These are phyloP conservation scores for Crambe crambe DNA, from an alignment of 37 sponge, comb jelly and placozoan genomes.

Conservation along the genomic window DNA sequence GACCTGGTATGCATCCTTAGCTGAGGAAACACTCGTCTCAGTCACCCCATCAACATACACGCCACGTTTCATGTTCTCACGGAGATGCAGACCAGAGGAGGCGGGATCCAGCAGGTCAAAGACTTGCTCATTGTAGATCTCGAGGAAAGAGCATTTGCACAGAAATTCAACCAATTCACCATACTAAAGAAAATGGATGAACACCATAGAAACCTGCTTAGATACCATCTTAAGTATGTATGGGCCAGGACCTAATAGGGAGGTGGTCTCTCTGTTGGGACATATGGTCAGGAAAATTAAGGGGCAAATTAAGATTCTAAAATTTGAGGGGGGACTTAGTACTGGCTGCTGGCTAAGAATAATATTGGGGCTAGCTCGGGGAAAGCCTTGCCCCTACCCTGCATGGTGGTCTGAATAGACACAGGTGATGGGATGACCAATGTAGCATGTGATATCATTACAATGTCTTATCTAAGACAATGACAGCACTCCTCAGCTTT, in stretches of 20 bases:
- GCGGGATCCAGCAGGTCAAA: slow-evolving; percentile 79
- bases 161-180: slow-evolving; percentile 88
- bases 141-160: slow-evolving; percentile 86
- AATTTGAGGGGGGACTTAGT: background rate
- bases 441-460: too few species aligned
- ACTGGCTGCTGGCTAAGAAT: too few species aligned
- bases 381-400: too few species aligned
- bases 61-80: slow-evolving; percentile 85
- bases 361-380: too few species aligned
- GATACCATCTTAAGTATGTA: background rate
- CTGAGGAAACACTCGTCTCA: slow-evolving; percentile 67
- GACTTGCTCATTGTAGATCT: slow-evolving; percentile 92
- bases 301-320: background rate
- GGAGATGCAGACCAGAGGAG: slow-evolving; percentile 64
- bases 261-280: background rate
- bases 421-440: too few species aligned
- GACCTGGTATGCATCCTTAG: slow-evolving; percentile 79
- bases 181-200: slow-evolving; percentile 34
- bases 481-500: too few species aligned
- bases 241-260: too few species aligned
- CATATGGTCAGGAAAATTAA: background rate
- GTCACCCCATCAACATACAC: slow-evolving; percentile 86
- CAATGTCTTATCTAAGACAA: too few species aligned
- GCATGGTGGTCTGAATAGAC: too few species aligned
- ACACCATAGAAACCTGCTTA: too few species aligned